Conservation (phyloP, 2,113 vertebrate species). For the Dromiciops gliroides region DNA sequence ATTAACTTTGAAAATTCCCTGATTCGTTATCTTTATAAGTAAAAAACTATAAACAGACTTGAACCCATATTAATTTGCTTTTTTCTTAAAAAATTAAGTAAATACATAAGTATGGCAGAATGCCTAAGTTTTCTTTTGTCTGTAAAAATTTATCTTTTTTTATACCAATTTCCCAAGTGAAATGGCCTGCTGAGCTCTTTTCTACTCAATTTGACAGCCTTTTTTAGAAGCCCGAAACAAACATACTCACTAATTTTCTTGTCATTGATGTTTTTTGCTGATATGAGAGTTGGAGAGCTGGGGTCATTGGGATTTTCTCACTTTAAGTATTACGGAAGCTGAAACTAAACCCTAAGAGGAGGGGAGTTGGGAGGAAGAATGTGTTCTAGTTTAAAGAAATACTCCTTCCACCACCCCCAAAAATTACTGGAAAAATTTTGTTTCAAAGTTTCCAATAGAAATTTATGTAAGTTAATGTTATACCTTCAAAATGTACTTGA, state of each 20-base stretch:
- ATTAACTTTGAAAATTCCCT: neutral
- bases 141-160: conserved; percentile 1
- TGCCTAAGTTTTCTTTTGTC: conserved; percentile 7
- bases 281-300: conserved; percentile 42
- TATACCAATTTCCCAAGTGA: conserved; percentile 41
- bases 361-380: conserved; percentile 10
- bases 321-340: conserved; percentile 31
- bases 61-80: neutral
- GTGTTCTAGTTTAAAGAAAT: neutral
- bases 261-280: conserved; percentile 58
- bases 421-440: neutral
- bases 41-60: conserved; percentile 30
- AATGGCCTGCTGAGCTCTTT: conserved; percentile 41
- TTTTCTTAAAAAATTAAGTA: conserved; percentile 48
- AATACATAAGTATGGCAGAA: neutral
- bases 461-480: neutral
- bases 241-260: conserved; percentile 61
- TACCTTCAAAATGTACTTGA: neutral
- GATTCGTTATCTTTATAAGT: neutral
- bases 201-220: conserved; percentile 45
- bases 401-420: conserved; percentile 6
- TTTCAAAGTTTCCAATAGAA: conserved; percentile 41
- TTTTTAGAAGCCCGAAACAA: conserved; percentile 38
- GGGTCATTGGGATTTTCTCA: conserved; percentile 22
- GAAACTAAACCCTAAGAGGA: neutral